phyloP scores from a whole-genome alignment of 2,113 vertebrate genomes.

The Sander vitreus region DNA sequence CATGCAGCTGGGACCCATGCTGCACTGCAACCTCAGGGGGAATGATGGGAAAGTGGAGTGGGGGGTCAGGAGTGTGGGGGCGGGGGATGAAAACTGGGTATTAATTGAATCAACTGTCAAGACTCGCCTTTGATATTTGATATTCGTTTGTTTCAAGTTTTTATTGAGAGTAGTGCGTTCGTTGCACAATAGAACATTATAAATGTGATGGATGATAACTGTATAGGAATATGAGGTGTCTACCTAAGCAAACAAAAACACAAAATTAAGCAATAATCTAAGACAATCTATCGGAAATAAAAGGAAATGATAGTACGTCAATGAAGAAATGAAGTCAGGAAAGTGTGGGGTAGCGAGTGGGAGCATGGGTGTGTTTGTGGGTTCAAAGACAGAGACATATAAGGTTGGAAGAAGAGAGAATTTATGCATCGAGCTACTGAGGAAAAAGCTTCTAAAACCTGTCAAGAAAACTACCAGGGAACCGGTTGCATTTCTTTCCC shows the following conservation, averaged over 20 bases:
- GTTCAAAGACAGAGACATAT: constrained; percentile 27
- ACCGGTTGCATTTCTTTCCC: constrained; percentile 3
- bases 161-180: background rate
- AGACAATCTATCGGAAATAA: constrained; percentile 1
- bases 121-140: constrained; percentile 3
- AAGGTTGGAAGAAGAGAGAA: constrained; percentile 7
- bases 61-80: constrained; percentile 35
- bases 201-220: background rate
- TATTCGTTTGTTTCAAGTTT: background rate
- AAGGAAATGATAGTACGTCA: constrained; percentile 1
- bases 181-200: background rate
- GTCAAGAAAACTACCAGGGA: constrained; percentile 54
- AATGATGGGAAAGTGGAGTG: constrained; percentile 54
- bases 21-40: constrained; percentile 54
- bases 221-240: background rate
- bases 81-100: too few relatives aligned
- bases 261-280: background rate
- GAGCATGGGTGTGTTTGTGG: constrained; percentile 26
- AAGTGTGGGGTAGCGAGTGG: constrained; percentile 15
- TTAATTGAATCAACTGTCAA: constrained; percentile 48
- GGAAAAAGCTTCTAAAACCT: constrained; percentile 51
- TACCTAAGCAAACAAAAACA: background rate
- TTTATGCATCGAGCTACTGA: constrained; percentile 31
- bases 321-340: constrained; percentile 18
- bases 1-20: constrained; percentile 69